Evolutionary conservation across 1,140 invertebrate species (phyloP).

Genomic region (Heliothis subflexa): DNA sequence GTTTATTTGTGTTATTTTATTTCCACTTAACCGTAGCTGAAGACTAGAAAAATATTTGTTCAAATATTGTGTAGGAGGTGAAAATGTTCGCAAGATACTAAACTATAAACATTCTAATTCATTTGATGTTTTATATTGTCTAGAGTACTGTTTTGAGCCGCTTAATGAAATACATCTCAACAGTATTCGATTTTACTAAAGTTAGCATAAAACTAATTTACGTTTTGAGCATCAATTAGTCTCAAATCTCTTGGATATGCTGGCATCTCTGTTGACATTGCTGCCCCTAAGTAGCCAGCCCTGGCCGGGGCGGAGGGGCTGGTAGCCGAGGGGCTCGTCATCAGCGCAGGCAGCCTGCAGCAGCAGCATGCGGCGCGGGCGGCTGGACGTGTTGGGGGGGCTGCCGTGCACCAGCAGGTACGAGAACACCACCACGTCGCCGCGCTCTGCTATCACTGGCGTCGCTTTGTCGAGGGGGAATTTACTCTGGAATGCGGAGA

Average conservation of each 20-base stretch:
- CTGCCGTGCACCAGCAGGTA: constrained; percentile 89
- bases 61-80: not conserved
- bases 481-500: constrained; percentile 70
- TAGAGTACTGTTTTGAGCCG: too few species aligned
- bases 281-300: constrained; percentile 64
- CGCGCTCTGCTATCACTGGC: constrained; percentile 85
- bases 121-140: not conserved
- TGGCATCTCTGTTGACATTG: constrained; percentile 65
- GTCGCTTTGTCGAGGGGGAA: constrained; percentile 87
- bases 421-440: constrained; percentile 88
- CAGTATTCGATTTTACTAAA: not conserved
- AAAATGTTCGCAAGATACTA: not conserved
- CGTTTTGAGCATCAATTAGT: not conserved
- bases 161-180: too few species aligned
- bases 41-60: too few species aligned
- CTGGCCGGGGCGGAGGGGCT: constrained; percentile 56
- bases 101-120: not conserved
- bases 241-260: constrained; percentile 60
- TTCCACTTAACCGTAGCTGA: not conserved
- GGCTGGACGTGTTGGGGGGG: constrained; percentile 85
- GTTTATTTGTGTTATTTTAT: not conserved
- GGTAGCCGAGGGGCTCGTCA: constrained; percentile 82
- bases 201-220: not conserved
- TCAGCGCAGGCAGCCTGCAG: constrained; percentile 87
- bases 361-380: constrained; percentile 87